Evolutionary conservation across 1,140 invertebrate species (phyloP).

Genomic region (Penaeus vannamei): DNA sequence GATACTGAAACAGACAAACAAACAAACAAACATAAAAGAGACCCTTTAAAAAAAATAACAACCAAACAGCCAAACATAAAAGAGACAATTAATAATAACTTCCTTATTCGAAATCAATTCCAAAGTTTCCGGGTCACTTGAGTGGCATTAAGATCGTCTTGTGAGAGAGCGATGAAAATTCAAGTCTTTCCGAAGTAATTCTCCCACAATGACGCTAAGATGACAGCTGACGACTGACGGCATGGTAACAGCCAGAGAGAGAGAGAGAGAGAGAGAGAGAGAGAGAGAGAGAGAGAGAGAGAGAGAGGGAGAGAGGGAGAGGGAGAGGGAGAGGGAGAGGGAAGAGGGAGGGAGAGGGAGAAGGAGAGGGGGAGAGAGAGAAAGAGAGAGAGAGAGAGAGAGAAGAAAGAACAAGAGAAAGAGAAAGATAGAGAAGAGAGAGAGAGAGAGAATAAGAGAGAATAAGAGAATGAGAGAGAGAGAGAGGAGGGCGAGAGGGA

Average conservation of each 20-base stretch:
- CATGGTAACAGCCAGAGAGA: neutral
- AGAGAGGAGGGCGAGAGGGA: neutral
- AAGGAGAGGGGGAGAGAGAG: conserved; percentile 30
- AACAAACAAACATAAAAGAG: neutral
- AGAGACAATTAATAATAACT: neutral
- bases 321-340: conserved; percentile 26
- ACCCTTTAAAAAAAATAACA: neutral
- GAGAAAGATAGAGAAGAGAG: neutral
- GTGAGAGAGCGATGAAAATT: too few species aligned
- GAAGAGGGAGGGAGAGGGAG: conserved; percentile 36
- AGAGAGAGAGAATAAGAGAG: conserved; percentile 33
- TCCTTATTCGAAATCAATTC: neutral
- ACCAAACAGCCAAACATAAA: neutral
- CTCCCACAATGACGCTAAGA: too few species aligned
- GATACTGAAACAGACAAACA: neutral
- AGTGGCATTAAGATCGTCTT: too few species aligned
- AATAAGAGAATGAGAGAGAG: neutral
- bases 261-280: conserved; percentile 10
- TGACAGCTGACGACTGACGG: neutral
- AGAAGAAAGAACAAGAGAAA: neutral
- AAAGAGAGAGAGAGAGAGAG: conserved; percentile 22
- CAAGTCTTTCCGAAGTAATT: neutral
- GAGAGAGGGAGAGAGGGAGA: conserved; percentile 13
- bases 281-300: neutral
- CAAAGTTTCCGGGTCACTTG: too few species aligned